Percentiles rank a stretch among this genome's conserved stretches.
Conservation (phyloP, 2,113 vertebrate species). For the Antechinus flavipes region DNA sequence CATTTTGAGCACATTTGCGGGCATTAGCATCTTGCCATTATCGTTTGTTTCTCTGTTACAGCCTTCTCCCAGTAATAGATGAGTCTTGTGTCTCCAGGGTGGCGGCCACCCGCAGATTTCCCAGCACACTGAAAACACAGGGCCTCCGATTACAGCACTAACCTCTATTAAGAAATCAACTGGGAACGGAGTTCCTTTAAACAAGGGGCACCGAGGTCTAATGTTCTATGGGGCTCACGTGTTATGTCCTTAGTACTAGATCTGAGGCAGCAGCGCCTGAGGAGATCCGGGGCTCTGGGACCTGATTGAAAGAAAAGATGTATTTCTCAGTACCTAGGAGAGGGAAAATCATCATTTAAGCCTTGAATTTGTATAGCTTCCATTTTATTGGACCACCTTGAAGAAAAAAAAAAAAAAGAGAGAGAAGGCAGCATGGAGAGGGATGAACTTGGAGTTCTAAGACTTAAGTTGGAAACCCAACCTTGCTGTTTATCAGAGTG, state of each 20-base stretch:
- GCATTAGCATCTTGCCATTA: constrained; percentile 66
- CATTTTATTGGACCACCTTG: neutral
- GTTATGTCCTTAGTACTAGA: neutral
- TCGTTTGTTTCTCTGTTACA: constrained; percentile 54
- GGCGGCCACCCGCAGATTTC: constrained; percentile 34
- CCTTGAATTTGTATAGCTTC: neutral
- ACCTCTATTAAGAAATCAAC: neutral
- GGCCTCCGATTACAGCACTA: constrained; percentile 13
- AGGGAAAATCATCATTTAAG: neutral
- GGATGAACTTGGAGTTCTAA: neutral
- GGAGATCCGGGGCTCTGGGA: neutral
- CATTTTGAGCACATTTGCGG: constrained; percentile 65
- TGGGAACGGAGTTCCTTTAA: neutral
- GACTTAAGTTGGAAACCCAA: neutral
- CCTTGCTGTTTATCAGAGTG: neutral
- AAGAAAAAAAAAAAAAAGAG: neutral
- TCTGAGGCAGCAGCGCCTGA: neutral
- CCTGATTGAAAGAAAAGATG: neutral
- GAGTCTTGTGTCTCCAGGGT: constrained; percentile 31
- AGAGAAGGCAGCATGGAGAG: neutral
- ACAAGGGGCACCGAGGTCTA: neutral
- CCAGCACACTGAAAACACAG: neutral
- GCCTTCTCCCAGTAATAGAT: constrained; percentile 56
- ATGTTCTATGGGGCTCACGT: neutral
- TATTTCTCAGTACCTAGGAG: neutral